These are phyloP conservation scores for Pteruthius melanotis DNA, from an alignment of 2,113 vertebrate genomes.

Conservation along the genomic window DNA sequence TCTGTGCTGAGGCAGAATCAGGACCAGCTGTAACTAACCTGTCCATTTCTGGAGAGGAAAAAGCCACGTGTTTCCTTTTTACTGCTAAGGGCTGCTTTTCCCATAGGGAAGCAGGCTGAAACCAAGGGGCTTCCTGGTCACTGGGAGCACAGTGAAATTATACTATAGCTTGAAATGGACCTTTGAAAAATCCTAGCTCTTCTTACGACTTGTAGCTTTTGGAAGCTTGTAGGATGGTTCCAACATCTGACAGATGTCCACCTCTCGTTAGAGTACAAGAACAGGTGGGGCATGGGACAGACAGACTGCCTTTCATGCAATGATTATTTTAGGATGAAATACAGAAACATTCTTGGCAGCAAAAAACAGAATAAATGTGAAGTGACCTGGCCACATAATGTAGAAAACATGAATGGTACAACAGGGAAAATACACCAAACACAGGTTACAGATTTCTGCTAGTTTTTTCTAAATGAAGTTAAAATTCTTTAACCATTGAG, in stretches of 20 bases:
- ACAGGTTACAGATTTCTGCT: neutral
- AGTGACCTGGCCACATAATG: neutral
- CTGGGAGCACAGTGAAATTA: neutral
- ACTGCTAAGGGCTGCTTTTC: neutral
- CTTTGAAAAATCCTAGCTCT: neutral
- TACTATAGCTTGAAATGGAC: neutral
- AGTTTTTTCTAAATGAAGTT: neutral
- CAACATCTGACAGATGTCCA: neutral
- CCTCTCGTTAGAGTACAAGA: neutral
- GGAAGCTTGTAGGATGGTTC: neutral
- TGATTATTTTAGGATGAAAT: neutral
- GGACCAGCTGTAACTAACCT: neutral
- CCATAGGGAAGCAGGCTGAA: neutral
- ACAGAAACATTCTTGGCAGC: neutral
- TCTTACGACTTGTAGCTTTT: neutral
- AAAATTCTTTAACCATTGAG: neutral
- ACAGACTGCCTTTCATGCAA: neutral
- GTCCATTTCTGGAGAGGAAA: neutral
- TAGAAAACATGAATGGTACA: neutral
- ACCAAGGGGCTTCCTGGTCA: neutral
- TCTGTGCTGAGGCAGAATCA: neutral
- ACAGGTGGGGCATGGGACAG: neutral
- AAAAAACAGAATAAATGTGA: neutral
- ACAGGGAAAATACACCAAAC: neutral
- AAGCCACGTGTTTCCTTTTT: neutral